Percentiles rank a stretch among this genome's conserved stretches.
Conservation (phyloP, 2,113 vertebrate genomes). For the Muntiacus reevesi region DNA sequence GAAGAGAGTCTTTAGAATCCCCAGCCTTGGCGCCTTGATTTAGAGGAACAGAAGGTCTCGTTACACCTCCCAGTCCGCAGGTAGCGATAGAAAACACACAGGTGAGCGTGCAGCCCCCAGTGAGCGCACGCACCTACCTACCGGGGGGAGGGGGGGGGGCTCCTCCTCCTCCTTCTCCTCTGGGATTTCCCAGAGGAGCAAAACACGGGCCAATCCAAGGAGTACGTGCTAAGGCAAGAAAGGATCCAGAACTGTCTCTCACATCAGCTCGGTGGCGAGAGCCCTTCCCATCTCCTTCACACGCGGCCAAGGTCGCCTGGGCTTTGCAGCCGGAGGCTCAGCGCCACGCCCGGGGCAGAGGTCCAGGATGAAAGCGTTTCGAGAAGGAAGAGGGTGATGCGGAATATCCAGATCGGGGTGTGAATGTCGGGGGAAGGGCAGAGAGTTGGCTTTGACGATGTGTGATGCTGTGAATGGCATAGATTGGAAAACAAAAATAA, state of each 20-base stretch:
- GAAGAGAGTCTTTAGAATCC: not conserved
- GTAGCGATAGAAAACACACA: not conserved
- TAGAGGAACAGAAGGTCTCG: fast-evolving
- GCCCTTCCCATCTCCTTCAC: not conserved
- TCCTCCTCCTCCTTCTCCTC: not conserved
- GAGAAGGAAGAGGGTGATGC: not conserved
- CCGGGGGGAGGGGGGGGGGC: not conserved
- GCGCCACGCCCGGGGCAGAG: not conserved
- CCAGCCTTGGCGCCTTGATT: not conserved
- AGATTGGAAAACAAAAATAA: not conserved
- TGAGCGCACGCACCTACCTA: fast-evolving
- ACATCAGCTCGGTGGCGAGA: not conserved
- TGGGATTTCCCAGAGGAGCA: not conserved
- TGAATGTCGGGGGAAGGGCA: no score
- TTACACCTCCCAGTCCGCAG: fast-evolving
- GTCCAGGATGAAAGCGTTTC: not conserved
- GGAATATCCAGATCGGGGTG: not conserved
- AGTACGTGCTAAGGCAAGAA: not conserved
- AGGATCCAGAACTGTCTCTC: not conserved
- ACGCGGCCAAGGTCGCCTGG: not conserved
- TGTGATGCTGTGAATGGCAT: not conserved
- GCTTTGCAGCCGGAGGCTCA: not conserved
- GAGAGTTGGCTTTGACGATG: not conserved
- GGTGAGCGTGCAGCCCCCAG: not conserved
- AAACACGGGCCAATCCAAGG: fast-evolving